Conservation (phyloP, 2,797 vertebrate genomes). For the Tiaroga cobitis region DNA sequence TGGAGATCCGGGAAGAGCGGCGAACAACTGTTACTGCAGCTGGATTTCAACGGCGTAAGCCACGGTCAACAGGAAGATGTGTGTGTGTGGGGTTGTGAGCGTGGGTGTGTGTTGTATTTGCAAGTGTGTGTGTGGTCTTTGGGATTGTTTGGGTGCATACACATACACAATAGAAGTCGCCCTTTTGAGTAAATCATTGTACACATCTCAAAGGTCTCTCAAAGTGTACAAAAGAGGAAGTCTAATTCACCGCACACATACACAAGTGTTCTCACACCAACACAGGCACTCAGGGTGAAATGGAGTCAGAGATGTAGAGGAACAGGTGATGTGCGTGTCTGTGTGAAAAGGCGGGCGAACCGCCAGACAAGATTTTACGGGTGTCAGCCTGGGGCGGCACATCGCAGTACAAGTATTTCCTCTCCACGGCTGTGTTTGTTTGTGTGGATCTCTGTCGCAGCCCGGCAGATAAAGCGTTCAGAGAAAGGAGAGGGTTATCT, state of each 20-base stretch:
- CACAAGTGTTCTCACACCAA: slow-evolving; percentile 10
- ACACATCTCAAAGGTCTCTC: background rate
- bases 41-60: slow-evolving; percentile 37
- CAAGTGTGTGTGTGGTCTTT: slow-evolving; percentile 32
- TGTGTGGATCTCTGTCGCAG: slow-evolving; percentile 32
- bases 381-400: slow-evolving; percentile 22
- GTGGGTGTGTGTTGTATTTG: slow-evolving; percentile 32
- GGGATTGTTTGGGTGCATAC: slow-evolving; percentile 27
- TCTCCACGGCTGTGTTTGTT: slow-evolving; percentile 38
- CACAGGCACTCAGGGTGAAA: slow-evolving; percentile 6
- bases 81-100: slow-evolving; percentile 23
- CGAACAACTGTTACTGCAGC: slow-evolving; percentile 62
- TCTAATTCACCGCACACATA: slow-evolving; percentile 22
- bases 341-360: slow-evolving; percentile 19
- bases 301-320: slow-evolving; percentile 24
- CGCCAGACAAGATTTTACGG: slow-evolving; percentile 42
- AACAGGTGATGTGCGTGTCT: slow-evolving; percentile 48
- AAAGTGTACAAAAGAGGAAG: slow-evolving; percentile 2
- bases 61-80: slow-evolving; percentile 39
- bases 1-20: slow-evolving; percentile 55
- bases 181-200: background rate
- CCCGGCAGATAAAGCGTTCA: slow-evolving; percentile 7
- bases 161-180: background rate
- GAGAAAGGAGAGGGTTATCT: slow-evolving; percentile 41
- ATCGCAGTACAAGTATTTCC: slow-evolving; percentile 50